Conservation (phyloP, 2,113 vertebrate genomes). For the Glaucomys volans region DNA sequence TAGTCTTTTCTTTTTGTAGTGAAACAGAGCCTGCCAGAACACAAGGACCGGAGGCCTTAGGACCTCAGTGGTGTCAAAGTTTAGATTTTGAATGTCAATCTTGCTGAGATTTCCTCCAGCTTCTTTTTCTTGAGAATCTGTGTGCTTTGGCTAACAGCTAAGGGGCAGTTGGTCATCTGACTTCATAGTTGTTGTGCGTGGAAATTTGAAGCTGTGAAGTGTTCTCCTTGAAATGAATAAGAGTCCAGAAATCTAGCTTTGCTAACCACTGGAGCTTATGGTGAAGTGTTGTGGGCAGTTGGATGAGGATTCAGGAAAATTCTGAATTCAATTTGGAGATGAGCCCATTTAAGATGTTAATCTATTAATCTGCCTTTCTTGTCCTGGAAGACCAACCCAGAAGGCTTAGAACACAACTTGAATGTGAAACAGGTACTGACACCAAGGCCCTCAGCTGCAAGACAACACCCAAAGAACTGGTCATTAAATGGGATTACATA, state of each 20-base stretch:
- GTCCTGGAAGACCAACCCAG: neutral
- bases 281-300: neutral
- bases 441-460: neutral
- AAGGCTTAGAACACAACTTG: neutral
- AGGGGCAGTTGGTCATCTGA: neutral
- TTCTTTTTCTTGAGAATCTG: constrained; percentile 18
- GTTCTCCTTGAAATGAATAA: neutral
- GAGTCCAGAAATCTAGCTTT: constrained; percentile 14
- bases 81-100: neutral
- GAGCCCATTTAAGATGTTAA: neutral
- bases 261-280: neutral
- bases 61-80: neutral
- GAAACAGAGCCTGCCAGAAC: neutral
- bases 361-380: constrained; percentile 45
- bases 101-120: neutral
- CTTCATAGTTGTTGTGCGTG: constrained; percentile 45
- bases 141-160: neutral
- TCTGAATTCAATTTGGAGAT: neutral
- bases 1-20: constrained; percentile 71
- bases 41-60: neutral
- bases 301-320: neutral
- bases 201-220: constrained; percentile 65
- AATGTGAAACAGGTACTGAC: neutral
- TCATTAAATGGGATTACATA: neutral
- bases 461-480: neutral